Conservation (phyloP, 2,888 invertebrate species). For the Anaspis maculata region DNA sequence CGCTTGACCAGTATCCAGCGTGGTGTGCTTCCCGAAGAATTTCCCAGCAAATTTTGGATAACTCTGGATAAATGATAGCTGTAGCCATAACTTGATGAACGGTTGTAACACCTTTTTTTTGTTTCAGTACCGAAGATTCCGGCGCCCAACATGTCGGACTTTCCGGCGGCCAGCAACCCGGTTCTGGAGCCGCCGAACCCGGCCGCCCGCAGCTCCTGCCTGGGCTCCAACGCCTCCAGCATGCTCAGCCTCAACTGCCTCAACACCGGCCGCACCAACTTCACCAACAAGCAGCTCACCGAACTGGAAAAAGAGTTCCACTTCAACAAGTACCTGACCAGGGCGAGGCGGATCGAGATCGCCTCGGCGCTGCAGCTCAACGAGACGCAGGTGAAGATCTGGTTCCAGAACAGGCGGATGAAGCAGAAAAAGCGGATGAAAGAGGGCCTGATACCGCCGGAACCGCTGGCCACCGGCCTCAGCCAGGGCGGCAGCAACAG, state of each 20-base stretch:
- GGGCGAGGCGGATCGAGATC: constrained; percentile 95
- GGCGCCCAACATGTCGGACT: constrained; percentile 38
- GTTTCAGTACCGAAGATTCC: constrained; percentile 57
- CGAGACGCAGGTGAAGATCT: constrained; percentile 94
- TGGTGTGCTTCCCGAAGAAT: too few species aligned
- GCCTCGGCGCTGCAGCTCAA: constrained; percentile 93
- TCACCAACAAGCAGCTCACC: constrained; percentile 98
- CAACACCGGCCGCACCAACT: constrained; percentile 93
- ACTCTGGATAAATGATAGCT: too few species aligned
- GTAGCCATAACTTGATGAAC: too few species aligned
- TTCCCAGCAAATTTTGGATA: too few species aligned
- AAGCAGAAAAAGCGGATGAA: constrained; percentile 97
- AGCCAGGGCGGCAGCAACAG: constrained; percentile 30
- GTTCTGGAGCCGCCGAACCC: constrained; percentile 48
- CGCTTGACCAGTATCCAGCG: too few species aligned
- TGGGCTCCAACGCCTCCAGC: constrained; percentile 41
- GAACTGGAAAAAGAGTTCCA: constrained; percentile 99
- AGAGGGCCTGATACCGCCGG: constrained; percentile 66
- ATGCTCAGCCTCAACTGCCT: constrained; percentile 42
- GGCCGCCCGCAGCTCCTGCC: constrained; percentile 40
- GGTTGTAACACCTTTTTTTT: too few species aligned
- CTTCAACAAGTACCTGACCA: constrained; percentile 96
- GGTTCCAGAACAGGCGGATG: constrained; percentile 99
- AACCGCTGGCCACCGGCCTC: constrained; percentile 38
- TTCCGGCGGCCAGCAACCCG: constrained; percentile 31